These are phyloP conservation scores for Platycheirus rosarum DNA, from an alignment of 2,888 invertebrate species.

Conservation along the genomic window DNA sequence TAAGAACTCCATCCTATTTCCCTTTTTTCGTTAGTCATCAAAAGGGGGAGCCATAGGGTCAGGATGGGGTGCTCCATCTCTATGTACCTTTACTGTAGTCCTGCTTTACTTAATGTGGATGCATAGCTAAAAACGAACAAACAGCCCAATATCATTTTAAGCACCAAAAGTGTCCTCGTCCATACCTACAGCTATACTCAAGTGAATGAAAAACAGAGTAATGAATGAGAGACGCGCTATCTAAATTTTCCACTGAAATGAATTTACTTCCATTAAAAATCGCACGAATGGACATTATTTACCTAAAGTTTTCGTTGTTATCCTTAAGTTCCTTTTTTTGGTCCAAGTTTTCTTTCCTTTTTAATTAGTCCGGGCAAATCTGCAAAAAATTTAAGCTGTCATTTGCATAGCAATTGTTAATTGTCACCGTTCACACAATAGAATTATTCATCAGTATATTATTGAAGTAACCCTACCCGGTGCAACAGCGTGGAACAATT, in stretches of 20 bases:
- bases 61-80: constrained; percentile 15
- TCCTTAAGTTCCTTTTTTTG: constrained; percentile 71
- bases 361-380: constrained; percentile 78
- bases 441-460: not conserved
- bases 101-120: constrained; percentile 55
- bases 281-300: constrained; percentile 71
- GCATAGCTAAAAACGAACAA: constrained; percentile 20
- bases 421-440: constrained; percentile 50
- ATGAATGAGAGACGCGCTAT: constrained; percentile 65
- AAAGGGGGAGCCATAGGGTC: not conserved
- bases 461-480: constrained; percentile 40
- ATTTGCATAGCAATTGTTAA: constrained; percentile 81
- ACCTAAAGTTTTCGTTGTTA: constrained; percentile 69
- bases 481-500: constrained; percentile 70
- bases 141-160: constrained; percentile 53
- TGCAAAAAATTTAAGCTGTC: constrained; percentile 77
- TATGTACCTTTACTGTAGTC: not conserved
- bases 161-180: constrained; percentile 30
- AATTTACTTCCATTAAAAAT: constrained; percentile 74
- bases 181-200: constrained; percentile 16
- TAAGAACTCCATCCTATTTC: constrained; percentile 64
- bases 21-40: constrained; percentile 49
- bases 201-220: constrained; percentile 4
- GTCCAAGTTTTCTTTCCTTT: constrained; percentile 67
- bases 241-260: constrained; percentile 75